A percentile compares a stretch with the other conserved stretches of the same genome.
Conservation (phyloP, 1,140 invertebrate genomes). For the Drosophila bocki region DNA sequence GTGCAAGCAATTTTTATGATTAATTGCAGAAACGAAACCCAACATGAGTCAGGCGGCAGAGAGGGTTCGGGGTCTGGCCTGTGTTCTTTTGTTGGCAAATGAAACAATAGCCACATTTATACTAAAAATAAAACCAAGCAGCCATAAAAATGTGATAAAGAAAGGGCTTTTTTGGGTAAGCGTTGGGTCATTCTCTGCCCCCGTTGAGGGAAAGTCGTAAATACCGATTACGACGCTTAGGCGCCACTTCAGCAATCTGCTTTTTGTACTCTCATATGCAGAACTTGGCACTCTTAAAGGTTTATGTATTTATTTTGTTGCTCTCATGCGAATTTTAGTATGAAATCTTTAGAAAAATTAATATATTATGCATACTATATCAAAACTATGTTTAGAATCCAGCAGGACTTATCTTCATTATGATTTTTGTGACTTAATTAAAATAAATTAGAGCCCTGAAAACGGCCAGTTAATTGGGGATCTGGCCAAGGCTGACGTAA, state of each 20-base stretch:
- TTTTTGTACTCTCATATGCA: slow-evolving; percentile 12
- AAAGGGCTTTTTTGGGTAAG: slow-evolving; percentile 45
- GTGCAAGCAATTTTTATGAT: slow-evolving; percentile 77
- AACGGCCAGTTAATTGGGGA: slow-evolving; percentile 72
- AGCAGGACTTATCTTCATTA: not conserved
- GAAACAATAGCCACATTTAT: slow-evolving; percentile 68
- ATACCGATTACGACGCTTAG: slow-evolving; percentile 28
- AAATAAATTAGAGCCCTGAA: slow-evolving; percentile 66
- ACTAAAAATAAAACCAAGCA: slow-evolving; percentile 73
- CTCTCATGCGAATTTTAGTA: not conserved
- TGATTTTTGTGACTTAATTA: slow-evolving; percentile 59
- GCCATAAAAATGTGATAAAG: slow-evolving; percentile 79
- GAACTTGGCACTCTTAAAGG: not conserved
- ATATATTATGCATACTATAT: not conserved
- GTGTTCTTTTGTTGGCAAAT: slow-evolving; percentile 51
- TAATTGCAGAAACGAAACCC: slow-evolving; percentile 66
- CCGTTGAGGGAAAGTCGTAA: slow-evolving; percentile 15
- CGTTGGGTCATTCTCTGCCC: slow-evolving; percentile 25
- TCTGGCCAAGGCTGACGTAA: slow-evolving; percentile 65
- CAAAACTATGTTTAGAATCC: not conserved
- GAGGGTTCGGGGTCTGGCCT: not conserved
- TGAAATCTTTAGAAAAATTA: not conserved
- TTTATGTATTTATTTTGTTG: slow-evolving; percentile 7
- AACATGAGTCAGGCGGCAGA: slow-evolving; percentile 18
- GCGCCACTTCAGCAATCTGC: slow-evolving; percentile 22